Percentiles rank a stretch among this genome's conserved stretches.
Evolutionary conservation across 2,113 vertebrate genomes (phyloP).

Genomic region (Sphaerodactylus townsendi): DNA sequence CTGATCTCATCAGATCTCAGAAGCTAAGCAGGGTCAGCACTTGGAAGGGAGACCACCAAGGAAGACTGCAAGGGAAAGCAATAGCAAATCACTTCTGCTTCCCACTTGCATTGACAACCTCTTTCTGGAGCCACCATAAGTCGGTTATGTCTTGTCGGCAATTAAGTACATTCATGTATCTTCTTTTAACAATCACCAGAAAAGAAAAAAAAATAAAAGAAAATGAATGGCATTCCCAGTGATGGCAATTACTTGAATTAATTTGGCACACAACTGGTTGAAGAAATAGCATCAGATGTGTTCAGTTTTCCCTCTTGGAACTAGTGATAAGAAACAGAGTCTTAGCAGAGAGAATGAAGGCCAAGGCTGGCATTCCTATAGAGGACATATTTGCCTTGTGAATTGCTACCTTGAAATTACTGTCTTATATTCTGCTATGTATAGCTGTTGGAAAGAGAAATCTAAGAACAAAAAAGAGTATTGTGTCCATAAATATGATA

Average conservation of each 20-base stretch:
- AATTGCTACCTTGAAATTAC: background rate
- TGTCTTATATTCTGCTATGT: background rate
- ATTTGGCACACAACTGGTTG: background rate
- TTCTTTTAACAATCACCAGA: background rate
- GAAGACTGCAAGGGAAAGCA: too few species aligned
- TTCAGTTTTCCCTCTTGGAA: background rate
- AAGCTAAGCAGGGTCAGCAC: too few species aligned
- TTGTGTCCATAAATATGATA: background rate
- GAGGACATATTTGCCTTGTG: background rate
- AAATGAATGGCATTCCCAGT: background rate
- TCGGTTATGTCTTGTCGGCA: too few species aligned
- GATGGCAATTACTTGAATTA: background rate
- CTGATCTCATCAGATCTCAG: too few species aligned
- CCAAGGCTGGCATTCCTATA: background rate
- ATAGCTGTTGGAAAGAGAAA: background rate
- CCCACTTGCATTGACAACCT: too few species aligned
- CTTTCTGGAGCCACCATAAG: too few species aligned
- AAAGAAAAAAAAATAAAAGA: background rate
- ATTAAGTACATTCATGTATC: background rate
- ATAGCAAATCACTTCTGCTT: too few species aligned
- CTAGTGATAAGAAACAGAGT: background rate
- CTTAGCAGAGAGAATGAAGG: background rate
- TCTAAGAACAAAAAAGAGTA: too few species aligned
- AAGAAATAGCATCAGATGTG: background rate
- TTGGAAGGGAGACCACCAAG: too few species aligned